Evolutionary conservation across 2,113 vertebrate genomes (phyloP), one percentile per base, ranked within the genome.

Genomic region (Xiphophorus maculatus): DNA sequence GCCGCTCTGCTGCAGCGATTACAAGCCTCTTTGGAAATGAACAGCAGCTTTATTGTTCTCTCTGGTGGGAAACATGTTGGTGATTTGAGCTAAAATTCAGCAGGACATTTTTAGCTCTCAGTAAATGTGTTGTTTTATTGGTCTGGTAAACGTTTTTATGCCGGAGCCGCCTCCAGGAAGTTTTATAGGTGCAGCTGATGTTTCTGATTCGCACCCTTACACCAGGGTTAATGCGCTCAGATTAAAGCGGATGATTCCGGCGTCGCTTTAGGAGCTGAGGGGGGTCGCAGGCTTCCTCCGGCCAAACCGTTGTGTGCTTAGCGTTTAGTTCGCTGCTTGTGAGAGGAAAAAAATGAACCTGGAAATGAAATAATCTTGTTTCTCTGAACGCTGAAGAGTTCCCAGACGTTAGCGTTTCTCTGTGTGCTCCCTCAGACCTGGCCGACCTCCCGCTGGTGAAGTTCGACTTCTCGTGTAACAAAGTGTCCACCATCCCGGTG

Each of bases 381-480:
- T 58, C 51, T 58, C 25, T 25, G 19, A 58, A n/a, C 51, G 3
- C 19, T 58, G 25, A n/a, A n/a, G 51, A 58, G 51, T n/a, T 58
- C 22, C 51, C 8, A 10, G 8, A n/a, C 25, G 13, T 60, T n/a
- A 8, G 33, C 4, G 2, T 77, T 30, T n/a, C 2, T 68, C 11
- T 80, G 22, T 76, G 33, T 71, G 9, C 42, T 25, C 14, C 70
- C 93, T 77, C 93, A 99, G 97, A 98, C 88, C 89, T 99, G 89
- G 96, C 96, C 61, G 95, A 95, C 33, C 96, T 99, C 84, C 97
- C 97, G 67, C 93, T 99, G 94, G 97, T 99, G 69, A 98, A 96
- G 92, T 96, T 99, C 27, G 96, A 99, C 90, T 96, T 99, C 91
- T 98, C 97, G 90, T 98, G 97, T 92, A 98, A 99, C 95, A 97